Conservation (phyloP, 2,113 vertebrate genomes). For the Lampris megalopsis region DNA sequence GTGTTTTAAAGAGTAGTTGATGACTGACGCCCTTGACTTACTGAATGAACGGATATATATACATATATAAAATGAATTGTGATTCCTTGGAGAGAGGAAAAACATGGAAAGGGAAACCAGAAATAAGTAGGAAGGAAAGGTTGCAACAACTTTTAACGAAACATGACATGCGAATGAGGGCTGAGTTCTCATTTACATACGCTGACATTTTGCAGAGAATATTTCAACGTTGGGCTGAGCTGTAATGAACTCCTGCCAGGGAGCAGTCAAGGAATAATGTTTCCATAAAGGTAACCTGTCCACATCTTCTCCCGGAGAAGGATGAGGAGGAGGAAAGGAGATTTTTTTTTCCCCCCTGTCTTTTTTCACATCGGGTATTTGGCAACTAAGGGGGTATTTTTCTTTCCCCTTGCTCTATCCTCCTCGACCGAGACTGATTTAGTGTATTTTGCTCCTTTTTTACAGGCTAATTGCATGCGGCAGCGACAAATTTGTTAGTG, state of each 20-base stretch:
- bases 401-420: slow-evolving; percentile 85
- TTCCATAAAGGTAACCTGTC: slow-evolving; percentile 99
- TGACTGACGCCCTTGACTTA: not conserved
- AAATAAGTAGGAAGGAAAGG: slow-evolving; percentile 76
- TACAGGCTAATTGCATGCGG: slow-evolving; percentile 96
- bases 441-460: slow-evolving; percentile 90
- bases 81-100: slow-evolving; percentile 39
- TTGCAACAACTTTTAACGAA: slow-evolving; percentile 90
- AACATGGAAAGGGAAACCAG: slow-evolving; percentile 49
- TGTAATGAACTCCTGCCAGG: slow-evolving; percentile 99
- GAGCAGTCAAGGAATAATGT: slow-evolving; percentile 97
- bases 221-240: slow-evolving; percentile 94
- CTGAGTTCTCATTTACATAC: slow-evolving; percentile 95
- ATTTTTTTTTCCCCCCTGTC: slow-evolving; percentile 80
- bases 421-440: slow-evolving; percentile 91
- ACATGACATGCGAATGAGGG: slow-evolving; percentile 87
- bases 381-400: slow-evolving; percentile 86
- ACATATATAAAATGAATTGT: slow-evolving; percentile 13
- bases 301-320: slow-evolving; percentile 92
- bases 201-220: slow-evolving; percentile 99
- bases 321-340: slow-evolving; percentile 88
- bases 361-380: slow-evolving; percentile 66
- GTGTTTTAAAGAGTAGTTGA: too few relatives aligned
- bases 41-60: slow-evolving; percentile 1
- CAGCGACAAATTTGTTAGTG: slow-evolving; percentile 97